Conservation (phyloP, 1,140 invertebrate species). For the Apis laboriosa region DNA sequence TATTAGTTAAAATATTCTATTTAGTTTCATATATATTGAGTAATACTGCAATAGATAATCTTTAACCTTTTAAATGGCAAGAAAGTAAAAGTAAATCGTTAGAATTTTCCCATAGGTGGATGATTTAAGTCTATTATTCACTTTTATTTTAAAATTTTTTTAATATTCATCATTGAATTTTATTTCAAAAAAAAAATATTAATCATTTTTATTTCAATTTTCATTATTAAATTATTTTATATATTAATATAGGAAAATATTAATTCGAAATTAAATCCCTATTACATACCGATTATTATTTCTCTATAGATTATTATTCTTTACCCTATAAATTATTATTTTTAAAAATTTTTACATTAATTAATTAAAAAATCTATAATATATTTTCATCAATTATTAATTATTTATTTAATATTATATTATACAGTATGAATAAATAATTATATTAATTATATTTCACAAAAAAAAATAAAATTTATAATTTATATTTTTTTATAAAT, state of each 20-base stretch:
- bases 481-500: neutral
- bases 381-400: neutral
- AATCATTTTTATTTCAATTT: neutral
- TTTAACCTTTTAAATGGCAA: slow-evolving; percentile 16
- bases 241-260: neutral
- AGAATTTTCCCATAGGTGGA: neutral
- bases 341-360: neutral
- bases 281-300: neutral
- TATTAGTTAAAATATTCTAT: no score
- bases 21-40: no score
- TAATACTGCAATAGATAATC: neutral
- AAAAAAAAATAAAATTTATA: neutral
- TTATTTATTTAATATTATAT: neutral
- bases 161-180: no score
- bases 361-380: neutral
- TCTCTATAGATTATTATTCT: neutral
- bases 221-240: neutral
- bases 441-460: neutral
- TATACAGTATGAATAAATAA: neutral
- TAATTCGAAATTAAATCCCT: neutral
- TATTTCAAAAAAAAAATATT: neutral
- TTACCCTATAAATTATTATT: neutral
- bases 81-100: neutral
- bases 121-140: neutral
- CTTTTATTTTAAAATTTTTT: neutral